phyloP scores from a whole-genome alignment of 1,140 invertebrate genomes.

The Lepeophtheirus salmonis region DNA sequence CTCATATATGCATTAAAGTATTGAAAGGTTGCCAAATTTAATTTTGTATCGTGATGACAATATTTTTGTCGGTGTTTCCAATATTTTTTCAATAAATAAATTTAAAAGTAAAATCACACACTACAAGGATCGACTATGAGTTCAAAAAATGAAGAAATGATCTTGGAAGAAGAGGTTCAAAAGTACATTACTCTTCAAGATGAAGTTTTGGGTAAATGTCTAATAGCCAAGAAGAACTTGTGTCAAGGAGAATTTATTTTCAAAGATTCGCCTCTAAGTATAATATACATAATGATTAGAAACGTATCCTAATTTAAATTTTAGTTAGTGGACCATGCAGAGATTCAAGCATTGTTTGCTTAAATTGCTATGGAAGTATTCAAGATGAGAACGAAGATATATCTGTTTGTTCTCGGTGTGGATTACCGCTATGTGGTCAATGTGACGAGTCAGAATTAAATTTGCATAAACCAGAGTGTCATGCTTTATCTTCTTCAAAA shows the following conservation, averaged over 20 bases:
- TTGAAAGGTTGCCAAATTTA: too few relatives aligned
- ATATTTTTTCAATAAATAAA: too few relatives aligned
- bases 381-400: slow-evolving; percentile 9
- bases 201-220: background rate
- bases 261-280: background rate
- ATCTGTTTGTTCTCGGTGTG: background rate
- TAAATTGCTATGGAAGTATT: background rate
- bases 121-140: too few relatives aligned
- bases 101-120: too few relatives aligned
- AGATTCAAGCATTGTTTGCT: slow-evolving; percentile 13
- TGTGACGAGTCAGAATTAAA: background rate
- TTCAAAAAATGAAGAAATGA: background rate
- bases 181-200: background rate
- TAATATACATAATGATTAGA: background rate
- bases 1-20: too few relatives aligned
- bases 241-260: background rate
- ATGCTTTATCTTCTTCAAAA: background rate
- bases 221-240: background rate
- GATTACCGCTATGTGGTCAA: background rate
- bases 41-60: too few relatives aligned
- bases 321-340: background rate
- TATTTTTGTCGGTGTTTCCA: too few relatives aligned
- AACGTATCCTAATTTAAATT: slow-evolving; percentile 4
- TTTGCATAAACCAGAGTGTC: slow-evolving; percentile 4
- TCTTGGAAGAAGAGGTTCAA: background rate